Percentiles rank a stretch among this genome's conserved stretches.
Conservation (phyloP, 2,797 vertebrate species). For the Gobio occitaniae region DNA sequence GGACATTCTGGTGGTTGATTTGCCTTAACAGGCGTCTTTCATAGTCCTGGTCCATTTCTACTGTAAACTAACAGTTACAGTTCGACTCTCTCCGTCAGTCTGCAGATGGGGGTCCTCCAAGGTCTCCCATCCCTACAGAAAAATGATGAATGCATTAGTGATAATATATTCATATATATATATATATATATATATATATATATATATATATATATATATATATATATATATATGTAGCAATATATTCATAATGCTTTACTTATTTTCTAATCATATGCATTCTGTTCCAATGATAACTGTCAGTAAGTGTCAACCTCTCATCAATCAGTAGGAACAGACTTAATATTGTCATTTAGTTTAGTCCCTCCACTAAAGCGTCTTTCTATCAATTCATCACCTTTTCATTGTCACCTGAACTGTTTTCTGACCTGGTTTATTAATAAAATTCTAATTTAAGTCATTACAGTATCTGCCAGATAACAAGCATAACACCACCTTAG, state of each 20-base stretch:
- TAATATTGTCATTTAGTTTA: not conserved
- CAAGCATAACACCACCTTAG: not conserved
- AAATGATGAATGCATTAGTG: not conserved
- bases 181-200: too few species aligned
- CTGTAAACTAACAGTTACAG: conserved; percentile 24
- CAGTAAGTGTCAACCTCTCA: not conserved
- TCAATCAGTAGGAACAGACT: not conserved
- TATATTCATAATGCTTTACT: not conserved
- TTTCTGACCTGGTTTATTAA: not conserved
- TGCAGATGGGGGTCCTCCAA: conserved; percentile 63
- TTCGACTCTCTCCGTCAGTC: conserved; percentile 59
- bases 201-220: too few species aligned
- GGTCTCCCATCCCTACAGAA: conserved; percentile 71
- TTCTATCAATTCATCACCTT: not conserved
- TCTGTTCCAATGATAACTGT: conserved; percentile 1
- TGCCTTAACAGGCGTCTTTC: conserved; percentile 84
- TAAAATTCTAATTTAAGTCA: not conserved
- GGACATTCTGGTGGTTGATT: conserved; percentile 84
- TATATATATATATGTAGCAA: too few species aligned
- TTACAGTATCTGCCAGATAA: not conserved
- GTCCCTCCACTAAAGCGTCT: not conserved
- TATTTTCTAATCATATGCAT: not conserved
- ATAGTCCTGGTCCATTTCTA: conserved; percentile 84
- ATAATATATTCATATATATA: not conserved
- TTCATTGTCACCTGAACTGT: not conserved